Conservation (phyloP, 2,888 invertebrate species). For the Pachymerium ferrugineum region DNA sequence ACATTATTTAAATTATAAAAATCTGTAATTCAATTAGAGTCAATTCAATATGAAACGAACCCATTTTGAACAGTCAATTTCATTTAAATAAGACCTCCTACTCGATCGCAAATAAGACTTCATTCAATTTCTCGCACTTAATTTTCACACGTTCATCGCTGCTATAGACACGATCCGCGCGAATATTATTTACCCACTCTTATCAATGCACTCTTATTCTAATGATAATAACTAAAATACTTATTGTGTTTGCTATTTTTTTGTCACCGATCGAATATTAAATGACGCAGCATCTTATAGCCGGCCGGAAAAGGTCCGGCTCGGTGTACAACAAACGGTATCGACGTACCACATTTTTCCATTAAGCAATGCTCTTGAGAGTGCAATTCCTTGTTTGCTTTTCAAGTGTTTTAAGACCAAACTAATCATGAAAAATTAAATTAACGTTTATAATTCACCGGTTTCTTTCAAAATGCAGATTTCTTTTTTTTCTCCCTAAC, state of each 20-base stretch:
- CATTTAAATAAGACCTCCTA: neutral
- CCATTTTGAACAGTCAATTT: too few relatives aligned
- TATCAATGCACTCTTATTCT: too few relatives aligned
- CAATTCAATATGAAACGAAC: too few relatives aligned
- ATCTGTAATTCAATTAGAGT: neutral
- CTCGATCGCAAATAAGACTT: neutral
- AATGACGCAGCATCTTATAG: conserved; percentile 24
- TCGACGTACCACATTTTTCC: conserved; percentile 3
- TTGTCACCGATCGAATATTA: neutral
- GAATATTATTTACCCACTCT: neutral
- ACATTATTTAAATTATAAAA: neutral
- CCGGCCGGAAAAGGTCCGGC: neutral
- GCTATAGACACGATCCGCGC: neutral
- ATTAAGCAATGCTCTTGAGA: neutral
- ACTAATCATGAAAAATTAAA: neutral
- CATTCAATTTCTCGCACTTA: neutral
- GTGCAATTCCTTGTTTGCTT: too few relatives aligned
- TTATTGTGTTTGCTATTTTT: neutral
- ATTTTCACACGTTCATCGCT: neutral
- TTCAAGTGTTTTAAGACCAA: neutral
- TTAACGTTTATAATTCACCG: too few relatives aligned
- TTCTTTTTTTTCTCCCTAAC: neutral
- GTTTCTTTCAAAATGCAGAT: neutral
- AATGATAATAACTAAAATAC: neutral
- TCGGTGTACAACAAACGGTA: neutral